phyloP scores from a whole-genome alignment of 2,113 vertebrate genomes.

The Plecturocebus donacophilus region DNA sequence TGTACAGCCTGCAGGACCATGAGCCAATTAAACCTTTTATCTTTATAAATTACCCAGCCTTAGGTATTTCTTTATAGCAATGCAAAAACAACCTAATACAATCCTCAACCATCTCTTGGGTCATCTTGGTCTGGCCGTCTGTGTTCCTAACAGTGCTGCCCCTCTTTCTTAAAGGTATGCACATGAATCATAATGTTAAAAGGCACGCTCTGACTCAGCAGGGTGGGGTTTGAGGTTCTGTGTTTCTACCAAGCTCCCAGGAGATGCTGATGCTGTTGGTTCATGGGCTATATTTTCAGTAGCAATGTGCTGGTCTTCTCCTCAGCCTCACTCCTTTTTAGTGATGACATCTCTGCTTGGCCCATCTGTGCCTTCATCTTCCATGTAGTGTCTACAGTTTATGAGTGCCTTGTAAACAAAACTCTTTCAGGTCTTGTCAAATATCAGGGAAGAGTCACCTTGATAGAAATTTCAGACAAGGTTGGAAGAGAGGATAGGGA shows the following conservation, averaged over 20 bases:
- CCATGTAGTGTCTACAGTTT: neutral
- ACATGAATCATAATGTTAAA: neutral
- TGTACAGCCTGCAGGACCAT: too few species aligned
- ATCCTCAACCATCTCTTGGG: neutral
- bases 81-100: too few species aligned
- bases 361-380: neutral
- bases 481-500: neutral
- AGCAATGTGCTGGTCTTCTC: neutral
- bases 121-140: neutral
- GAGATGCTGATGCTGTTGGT: neutral
- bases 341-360: neutral
- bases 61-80: too few species aligned
- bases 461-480: constrained; percentile 36
- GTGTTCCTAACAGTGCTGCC: neutral
- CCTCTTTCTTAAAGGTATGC: neutral
- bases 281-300: neutral
- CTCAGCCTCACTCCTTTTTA: neutral
- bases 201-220: neutral
- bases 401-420: neutral
- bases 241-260: neutral
- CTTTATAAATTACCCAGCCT: too few species aligned
- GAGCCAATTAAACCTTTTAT: too few species aligned
- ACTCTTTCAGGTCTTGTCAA: neutral
- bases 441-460: neutral
- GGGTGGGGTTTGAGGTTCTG: neutral